Base-by-base conservation (phyloP, 2,888 invertebrate species). In the Oconnorella tubifera region DNA sequence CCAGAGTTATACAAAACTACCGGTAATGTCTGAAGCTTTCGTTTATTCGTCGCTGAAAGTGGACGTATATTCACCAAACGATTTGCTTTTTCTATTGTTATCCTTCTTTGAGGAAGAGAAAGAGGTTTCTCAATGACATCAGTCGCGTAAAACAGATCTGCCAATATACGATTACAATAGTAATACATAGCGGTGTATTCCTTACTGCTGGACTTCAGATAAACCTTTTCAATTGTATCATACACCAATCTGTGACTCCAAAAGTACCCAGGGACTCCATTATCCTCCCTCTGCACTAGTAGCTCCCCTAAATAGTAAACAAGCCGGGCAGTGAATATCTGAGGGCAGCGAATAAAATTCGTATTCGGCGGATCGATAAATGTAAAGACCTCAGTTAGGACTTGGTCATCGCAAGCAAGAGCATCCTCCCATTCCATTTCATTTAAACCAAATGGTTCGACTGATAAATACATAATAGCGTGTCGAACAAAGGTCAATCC, bases 361-460 rank as follows among this genome's bases (percentile, higher is more conserved):
- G 28, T 1, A 6, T 10, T 6, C 25, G 49, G 49, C 29, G 49
- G 60, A 32, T 60, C 31, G 19, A 3, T 29, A 51, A 28, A 50
- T 27, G n/a, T 25, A 29, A 60, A 60, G 2, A 51, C 60, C 50
- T 60, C 60, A 4, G 48, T 29, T 0, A 60, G 60, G 1, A 60
- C 31, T 28, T 60, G 32, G n/a, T 60, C 60, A 19, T 60, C 60
- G 31, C 60, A 60, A 33, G 60, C 60, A n/a, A 60, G 50, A 1
- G 60, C 60, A 28, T 60, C 60, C 31, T 60, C 60, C 60, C 60
- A 60, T n/a, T 60, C 60, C 14, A 29, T 3, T 3, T 60, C 60
- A n/a, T 25, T 50, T 2, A 60, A 31, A 2, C 49, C 60, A 1
- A 48, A 19, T 0, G 28, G 50, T 4, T 49, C n/a, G 29, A 60